phyloP scores from a whole-genome alignment of 2,888 invertebrate species.

The Pachliopta kotzebuea region DNA sequence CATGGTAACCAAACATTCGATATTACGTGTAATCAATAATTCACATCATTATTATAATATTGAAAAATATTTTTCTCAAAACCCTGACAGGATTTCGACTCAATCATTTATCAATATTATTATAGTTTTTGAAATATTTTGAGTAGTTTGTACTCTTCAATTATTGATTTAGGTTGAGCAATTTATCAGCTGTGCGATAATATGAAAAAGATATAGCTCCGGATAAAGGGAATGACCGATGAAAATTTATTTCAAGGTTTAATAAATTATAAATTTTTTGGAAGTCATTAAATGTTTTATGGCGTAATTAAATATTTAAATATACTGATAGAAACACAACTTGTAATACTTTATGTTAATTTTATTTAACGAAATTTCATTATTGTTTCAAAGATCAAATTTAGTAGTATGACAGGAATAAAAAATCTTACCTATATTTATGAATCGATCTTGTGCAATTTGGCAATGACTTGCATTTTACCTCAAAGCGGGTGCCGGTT shows the following conservation, averaged over 20 bases:
- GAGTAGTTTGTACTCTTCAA: too few species aligned
- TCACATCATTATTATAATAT: too few species aligned
- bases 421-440: conserved; percentile 18
- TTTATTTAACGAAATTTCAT: not conserved
- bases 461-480: conserved; percentile 17
- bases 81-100: too few species aligned
- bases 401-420: not conserved
- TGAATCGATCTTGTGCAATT: not conserved
- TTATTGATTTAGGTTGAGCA: too few species aligned
- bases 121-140: too few species aligned
- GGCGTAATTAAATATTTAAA: too few species aligned
- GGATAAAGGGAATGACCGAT: not conserved
- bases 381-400: not conserved
- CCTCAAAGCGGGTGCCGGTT: conserved; percentile 31
- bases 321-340: not conserved
- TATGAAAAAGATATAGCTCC: not conserved
- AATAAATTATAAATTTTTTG: not conserved
- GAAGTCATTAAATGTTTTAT: too few species aligned
- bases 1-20: too few species aligned
- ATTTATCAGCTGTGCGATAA: not conserved
- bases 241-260: not conserved
- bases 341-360: not conserved
- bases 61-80: too few species aligned
- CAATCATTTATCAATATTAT: too few species aligned
- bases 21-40: too few species aligned